These are phyloP conservation scores for Megaustenia siamemsis DNA, from an alignment of 2,888 invertebrate species.

Conservation along the genomic window DNA sequence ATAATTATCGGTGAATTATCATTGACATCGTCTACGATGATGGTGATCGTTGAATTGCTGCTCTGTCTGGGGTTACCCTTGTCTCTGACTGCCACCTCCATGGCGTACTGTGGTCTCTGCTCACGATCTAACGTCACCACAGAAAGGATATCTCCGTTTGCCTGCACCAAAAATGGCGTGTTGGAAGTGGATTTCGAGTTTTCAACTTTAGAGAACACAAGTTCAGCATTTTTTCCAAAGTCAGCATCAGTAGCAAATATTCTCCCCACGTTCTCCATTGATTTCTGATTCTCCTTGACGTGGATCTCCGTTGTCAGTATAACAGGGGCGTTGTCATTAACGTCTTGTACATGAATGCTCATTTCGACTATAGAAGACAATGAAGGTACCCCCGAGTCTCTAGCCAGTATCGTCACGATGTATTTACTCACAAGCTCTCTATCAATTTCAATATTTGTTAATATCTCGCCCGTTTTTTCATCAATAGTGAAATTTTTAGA, in stretches of 20 bases:
- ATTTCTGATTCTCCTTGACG: conserved; percentile 81
- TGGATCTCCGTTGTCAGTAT: conserved; percentile 90
- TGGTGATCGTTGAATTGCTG: conserved; percentile 63
- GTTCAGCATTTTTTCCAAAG: conserved; percentile 64
- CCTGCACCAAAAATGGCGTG: conserved; percentile 66
- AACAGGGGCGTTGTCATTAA: conserved; percentile 90
- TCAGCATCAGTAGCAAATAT: conserved; percentile 74
- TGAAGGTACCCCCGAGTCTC: conserved; percentile 63
- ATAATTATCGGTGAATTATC: conserved; percentile 63
- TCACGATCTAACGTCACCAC: conserved; percentile 68
- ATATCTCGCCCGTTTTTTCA: conserved; percentile 12
- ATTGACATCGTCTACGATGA: conserved; percentile 66
- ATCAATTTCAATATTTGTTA: conserved; percentile 83
- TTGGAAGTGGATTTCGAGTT: conserved; percentile 4
- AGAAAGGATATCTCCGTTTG: conserved; percentile 66
- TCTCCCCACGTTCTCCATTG: conserved; percentile 71
- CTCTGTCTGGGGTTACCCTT: conserved; percentile 62
- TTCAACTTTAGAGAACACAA: conserved; percentile 61
- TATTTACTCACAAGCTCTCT: conserved; percentile 92
- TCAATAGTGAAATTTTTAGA: conserved; percentile 17
- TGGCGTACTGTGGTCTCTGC: conserved; percentile 63
- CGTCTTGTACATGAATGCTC: conserved; percentile 71
- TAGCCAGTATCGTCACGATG: conserved; percentile 87
- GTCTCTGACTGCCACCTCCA: conserved; percentile 65
- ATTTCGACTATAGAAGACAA: conserved; percentile 72